Conservation (phyloP, 2,888 invertebrate species). For the Corythucha ciliata region DNA sequence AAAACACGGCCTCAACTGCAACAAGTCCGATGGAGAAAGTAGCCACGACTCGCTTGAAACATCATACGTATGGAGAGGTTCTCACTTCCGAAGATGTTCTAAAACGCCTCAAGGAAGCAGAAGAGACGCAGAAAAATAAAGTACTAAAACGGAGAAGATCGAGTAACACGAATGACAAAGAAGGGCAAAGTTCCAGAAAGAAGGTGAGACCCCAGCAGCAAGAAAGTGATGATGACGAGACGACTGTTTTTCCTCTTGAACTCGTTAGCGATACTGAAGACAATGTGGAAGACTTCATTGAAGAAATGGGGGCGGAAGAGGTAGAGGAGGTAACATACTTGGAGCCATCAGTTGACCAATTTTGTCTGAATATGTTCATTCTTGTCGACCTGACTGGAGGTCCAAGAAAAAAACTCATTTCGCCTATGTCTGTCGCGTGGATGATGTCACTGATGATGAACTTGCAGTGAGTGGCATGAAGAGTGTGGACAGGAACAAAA, state of each 20-base stretch:
- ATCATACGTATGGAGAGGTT: too few relatives aligned
- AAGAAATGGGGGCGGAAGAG: slow-evolving; percentile 9
- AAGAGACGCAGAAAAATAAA: neutral
- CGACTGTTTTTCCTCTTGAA: too few relatives aligned
- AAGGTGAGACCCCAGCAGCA: too few relatives aligned
- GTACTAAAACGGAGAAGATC: too few relatives aligned
- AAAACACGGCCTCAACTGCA: neutral
- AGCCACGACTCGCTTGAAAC: too few relatives aligned
- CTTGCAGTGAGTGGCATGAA: slow-evolving; percentile 11
- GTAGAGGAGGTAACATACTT: slow-evolving; percentile 8
- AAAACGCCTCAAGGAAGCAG: slow-evolving; percentile 9
- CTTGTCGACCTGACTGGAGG: slow-evolving; percentile 3
- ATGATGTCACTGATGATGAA: slow-evolving; percentile 10
- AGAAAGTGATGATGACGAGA: too few relatives aligned
- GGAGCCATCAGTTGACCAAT: slow-evolving; percentile 8
- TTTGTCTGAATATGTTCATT: slow-evolving; percentile 4
- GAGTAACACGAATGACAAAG: too few relatives aligned
- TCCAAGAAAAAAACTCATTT: slow-evolving; percentile 13
- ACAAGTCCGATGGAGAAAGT: too few relatives aligned
- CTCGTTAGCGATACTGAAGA: too few relatives aligned
- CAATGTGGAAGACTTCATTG: slow-evolving; percentile 15
- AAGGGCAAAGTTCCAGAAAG: too few relatives aligned
- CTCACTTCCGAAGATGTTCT: slow-evolving; percentile 3
- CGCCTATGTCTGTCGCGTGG: slow-evolving; percentile 15
- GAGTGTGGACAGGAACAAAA: slow-evolving; percentile 13